Evolutionary conservation across 2,113 vertebrate species (phyloP).

Genomic region (Pygoscelis adeliae): DNA sequence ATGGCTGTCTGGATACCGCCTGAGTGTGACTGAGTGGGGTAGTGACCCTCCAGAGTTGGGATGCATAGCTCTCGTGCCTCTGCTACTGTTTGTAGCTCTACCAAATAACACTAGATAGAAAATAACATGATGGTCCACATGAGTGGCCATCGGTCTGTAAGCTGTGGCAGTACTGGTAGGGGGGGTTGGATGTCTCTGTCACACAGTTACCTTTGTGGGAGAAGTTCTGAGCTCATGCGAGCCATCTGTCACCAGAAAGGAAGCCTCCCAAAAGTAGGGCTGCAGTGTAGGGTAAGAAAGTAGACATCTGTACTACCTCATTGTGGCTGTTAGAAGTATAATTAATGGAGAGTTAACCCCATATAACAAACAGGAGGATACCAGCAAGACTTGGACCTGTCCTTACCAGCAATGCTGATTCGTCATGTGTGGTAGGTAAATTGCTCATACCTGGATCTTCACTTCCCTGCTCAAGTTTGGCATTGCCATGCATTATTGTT

Average conservation of each 20-base stretch:
- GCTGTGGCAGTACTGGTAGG: neutral
- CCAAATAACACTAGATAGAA: neutral
- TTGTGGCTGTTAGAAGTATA: neutral
- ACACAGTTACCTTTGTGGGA: rapidly evolving
- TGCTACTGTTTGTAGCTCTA: neutral
- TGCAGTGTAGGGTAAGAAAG: neutral
- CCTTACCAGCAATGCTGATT: rapidly evolving
- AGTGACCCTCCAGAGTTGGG: neutral
- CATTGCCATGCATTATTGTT: neutral
- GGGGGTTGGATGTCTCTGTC: neutral
- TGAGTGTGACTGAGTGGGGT: neutral
- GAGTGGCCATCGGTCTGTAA: neutral
- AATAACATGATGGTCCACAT: neutral
- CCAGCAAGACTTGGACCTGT: neutral
- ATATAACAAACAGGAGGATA: neutral
- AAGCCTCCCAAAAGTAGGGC: neutral
- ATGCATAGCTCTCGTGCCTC: neutral
- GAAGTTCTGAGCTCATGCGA: neutral
- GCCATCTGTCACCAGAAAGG: neutral
- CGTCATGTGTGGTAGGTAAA: neutral
- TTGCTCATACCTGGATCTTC: neutral
- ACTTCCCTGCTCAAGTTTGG: neutral
- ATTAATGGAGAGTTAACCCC: neutral
- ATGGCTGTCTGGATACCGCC: neutral
- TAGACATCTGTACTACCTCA: neutral